Base-by-base conservation (phyloP, 2,888 invertebrate genomes). In the Caenorhabditis wallacei region DNA sequence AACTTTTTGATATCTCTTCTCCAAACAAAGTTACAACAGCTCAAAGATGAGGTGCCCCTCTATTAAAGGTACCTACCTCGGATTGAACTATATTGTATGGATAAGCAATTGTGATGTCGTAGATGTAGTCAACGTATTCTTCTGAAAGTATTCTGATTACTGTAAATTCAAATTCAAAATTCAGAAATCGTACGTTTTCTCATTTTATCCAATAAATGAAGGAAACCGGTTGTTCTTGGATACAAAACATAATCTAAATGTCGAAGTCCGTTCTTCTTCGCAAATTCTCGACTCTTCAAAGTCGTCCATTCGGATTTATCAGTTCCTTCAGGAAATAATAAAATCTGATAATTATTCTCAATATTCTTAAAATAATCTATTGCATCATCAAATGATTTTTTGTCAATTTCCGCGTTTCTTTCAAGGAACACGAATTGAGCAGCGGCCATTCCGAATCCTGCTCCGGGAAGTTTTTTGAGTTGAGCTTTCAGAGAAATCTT, bases 371-470 rank as follows among this genome's bases (percentile, higher is more conserved):
- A 95, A 92, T 96, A 96, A 87, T 95, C 94, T 22, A 96, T 93
- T 68, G 95, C 94, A 80, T 94, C 94, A 0, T 94, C 93, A 64
- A 97, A 93, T 75, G 94, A 94, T 2, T 93, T 90, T 92, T 95
- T 94, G 92, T 97, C 97, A 82, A 94, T 94, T 84, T 95, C 94
- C 95, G 96, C 96, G 87, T 94, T 95, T 71, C 97, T 94, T 87
- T 95, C 95, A 87, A 97, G 94, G 92, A 95, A 97, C 68, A 96
- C 94, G 92, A 95, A 97, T 89, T 95, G 95, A 83, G 95, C 95
- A 90, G 95, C 93, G 92, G 96, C 96, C 96, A 97, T 96, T 88
- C 96, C 95, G 93, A 94, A 94, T 95, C 96, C 96, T 92, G 96
- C 95, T 82, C 96, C 96, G 1, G 96, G 96, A 85, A 96, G 94